phyloP scores from a whole-genome alignment of 2,113 vertebrate species.

The Rhinoderma darwinii region DNA sequence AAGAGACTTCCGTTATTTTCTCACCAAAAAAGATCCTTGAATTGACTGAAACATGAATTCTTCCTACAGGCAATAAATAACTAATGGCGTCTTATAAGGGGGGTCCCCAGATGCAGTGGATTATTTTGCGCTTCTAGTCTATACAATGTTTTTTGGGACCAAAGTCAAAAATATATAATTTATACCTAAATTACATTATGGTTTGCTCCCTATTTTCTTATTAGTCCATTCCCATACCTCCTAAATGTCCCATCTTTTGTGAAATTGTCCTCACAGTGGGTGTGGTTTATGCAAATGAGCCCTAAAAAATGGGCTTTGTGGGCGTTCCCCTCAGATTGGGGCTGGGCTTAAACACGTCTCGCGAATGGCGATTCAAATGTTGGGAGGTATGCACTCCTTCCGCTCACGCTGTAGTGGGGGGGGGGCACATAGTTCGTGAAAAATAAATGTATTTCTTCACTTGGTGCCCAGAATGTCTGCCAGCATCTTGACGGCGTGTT shows the following conservation, averaged over 20 bases:
- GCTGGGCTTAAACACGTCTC: too few relatives aligned
- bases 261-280: too few relatives aligned
- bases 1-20: too few relatives aligned
- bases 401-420: not conserved
- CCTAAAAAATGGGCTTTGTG: too few relatives aligned
- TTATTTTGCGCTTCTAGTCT: not conserved
- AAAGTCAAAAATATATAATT: not conserved
- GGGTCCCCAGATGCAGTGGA: not conserved
- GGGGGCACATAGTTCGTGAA: not conserved
- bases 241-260: too few relatives aligned
- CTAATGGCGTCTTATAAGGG: too few relatives aligned
- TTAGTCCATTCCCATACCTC: not conserved
- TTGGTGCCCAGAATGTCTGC: constrained; percentile 54
- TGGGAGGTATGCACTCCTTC: too few relatives aligned
- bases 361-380: too few relatives aligned
- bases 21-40: not conserved
- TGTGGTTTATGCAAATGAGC: too few relatives aligned
- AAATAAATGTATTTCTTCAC: not conserved
- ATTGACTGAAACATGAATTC: not conserved
- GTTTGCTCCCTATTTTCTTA: not conserved
- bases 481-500: constrained; percentile 56
- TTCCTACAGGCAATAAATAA: constrained; percentile 19
- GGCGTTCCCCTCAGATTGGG: too few relatives aligned
- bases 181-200: not conserved
- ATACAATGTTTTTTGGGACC: not conserved